Evolutionary conservation across 2,888 invertebrate species (phyloP), one percentile per base, ranked within the genome.

Genomic region (Thysanoteuthis rhombus): DNA sequence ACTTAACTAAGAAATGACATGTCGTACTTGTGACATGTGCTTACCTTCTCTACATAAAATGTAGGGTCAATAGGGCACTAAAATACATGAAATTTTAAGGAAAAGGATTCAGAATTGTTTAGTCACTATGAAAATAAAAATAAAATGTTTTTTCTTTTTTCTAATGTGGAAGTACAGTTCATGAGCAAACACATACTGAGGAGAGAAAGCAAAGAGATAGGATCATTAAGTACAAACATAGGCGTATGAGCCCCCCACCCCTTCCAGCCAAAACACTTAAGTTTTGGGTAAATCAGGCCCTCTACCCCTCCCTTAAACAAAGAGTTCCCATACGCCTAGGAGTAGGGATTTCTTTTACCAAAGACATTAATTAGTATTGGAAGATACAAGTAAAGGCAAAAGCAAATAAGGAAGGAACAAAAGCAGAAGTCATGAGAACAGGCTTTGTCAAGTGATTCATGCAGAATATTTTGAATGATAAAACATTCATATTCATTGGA

Each of bases 81-180:
- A 92, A 92, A 92, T 92, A 92, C 92, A 92, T 32, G 92, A 92
- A 92, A 92, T 92, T 92, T 92, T 92, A 40, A 92, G 92, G 45
- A n/a, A 92, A 40, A 75, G n/a, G 75, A n/a, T 75, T 75, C 75
- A 75, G 75, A 75, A 75, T 75, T 75, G 8, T 75, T 75, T 75
- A n/a, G 16, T 75, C 36, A 75, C 75, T 75, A 75, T 36, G n/a
- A 75, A 75, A n/a, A n/a, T 75, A 3, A 75, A 75, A 75, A 16
- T n/a, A 12, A 32, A 58, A 58, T 75, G 12, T 75, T 32, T n/a
- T 75, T 32, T 75, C n/a, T 58, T 36, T 75, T n/a, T 75, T 75
- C 75, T 16, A 75, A 75, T 75, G 36, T 36, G n/a, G 16, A n/a
- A 75, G 4, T 75, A 75, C 75, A 75, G 75, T 75, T 75, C 75